Conservation (phyloP, 2,113 vertebrate species). For the Antechinus stuartii region DNA sequence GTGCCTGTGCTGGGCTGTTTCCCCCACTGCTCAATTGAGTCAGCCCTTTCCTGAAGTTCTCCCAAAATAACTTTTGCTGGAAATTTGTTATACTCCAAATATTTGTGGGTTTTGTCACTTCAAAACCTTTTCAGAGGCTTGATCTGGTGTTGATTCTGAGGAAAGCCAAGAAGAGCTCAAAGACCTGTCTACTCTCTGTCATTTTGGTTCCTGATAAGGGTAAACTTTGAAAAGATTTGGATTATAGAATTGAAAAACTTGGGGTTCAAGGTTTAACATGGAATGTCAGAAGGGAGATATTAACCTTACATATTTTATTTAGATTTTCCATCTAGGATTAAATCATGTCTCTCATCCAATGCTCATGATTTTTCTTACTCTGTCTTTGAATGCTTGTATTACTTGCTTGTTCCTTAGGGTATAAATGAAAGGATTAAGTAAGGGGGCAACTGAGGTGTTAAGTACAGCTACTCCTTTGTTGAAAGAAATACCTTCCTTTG, state of each 20-base stretch:
- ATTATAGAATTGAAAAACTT: neutral
- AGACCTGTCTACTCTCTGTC: no score
- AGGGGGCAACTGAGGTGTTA: slow-evolving; percentile 54
- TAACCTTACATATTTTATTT: neutral
- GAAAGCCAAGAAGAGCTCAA: no score
- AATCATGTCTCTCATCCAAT: slow-evolving; percentile 35
- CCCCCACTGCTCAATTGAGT: no score
- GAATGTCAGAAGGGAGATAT: neutral
- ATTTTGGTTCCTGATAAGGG: neutral
- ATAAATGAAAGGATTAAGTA: slow-evolving; percentile 74
- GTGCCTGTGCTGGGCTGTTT: no score
- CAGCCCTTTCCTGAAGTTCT: no score
- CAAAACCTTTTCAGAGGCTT: no score
- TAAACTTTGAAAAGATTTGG: neutral
- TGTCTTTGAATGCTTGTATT: slow-evolving; percentile 70
- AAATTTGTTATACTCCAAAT: no score
- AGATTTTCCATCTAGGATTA: neutral
- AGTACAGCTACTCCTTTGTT: slow-evolving; percentile 55
- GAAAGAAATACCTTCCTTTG: slow-evolving; percentile 31
- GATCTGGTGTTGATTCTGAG: no score
- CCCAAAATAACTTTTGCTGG: no score
- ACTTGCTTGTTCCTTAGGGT: slow-evolving; percentile 74
- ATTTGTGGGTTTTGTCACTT: no score
- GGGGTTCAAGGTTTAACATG: neutral
- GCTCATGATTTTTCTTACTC: slow-evolving; percentile 26